Percentiles rank a stretch among this genome's conserved stretches.
phyloP scores from a whole-genome alignment of 2,113 vertebrate species.

The Saccopteryx bilineata region DNA sequence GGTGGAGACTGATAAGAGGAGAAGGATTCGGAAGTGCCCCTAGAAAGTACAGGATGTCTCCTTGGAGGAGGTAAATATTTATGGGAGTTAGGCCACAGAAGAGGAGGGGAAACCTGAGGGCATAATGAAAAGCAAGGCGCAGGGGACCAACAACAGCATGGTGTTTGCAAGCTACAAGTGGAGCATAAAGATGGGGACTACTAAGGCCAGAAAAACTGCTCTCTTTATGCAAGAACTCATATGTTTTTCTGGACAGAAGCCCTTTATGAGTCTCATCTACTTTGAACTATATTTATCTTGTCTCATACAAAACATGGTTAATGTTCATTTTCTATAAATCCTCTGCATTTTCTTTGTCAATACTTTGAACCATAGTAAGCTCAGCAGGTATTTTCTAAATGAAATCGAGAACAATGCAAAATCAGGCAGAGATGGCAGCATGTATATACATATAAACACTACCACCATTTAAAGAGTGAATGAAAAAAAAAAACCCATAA shows the following conservation, averaged over 20 bases:
- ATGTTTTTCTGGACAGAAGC: neutral
- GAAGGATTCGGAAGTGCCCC: neutral
- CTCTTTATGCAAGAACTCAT: neutral
- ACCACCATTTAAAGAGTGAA: slow-evolving; percentile 26
- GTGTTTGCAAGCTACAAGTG: neutral
- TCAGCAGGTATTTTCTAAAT: slow-evolving; percentile 29
- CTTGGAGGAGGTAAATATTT: neutral
- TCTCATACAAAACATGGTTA: slow-evolving; percentile 34
- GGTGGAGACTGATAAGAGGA: neutral
- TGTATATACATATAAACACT: neutral
- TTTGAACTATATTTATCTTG: slow-evolving; percentile 61
- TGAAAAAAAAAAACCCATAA: neutral
- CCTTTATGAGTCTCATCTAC: slow-evolving; percentile 1
- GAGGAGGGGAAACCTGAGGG: neutral
- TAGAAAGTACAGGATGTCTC: neutral
- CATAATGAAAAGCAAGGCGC: neutral
- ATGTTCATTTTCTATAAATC: slow-evolving; percentile 50
- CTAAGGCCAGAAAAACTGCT: neutral
- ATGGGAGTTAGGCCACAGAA: neutral
- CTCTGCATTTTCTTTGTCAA: slow-evolving; percentile 15
- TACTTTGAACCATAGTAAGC: neutral
- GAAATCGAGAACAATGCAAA: slow-evolving; percentile 46
- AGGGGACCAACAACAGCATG: neutral
- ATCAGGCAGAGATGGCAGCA: neutral
- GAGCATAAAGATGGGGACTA: neutral